phyloP scores from a whole-genome alignment of 2,888 invertebrate species.

The Stenotaenia linearis region DNA sequence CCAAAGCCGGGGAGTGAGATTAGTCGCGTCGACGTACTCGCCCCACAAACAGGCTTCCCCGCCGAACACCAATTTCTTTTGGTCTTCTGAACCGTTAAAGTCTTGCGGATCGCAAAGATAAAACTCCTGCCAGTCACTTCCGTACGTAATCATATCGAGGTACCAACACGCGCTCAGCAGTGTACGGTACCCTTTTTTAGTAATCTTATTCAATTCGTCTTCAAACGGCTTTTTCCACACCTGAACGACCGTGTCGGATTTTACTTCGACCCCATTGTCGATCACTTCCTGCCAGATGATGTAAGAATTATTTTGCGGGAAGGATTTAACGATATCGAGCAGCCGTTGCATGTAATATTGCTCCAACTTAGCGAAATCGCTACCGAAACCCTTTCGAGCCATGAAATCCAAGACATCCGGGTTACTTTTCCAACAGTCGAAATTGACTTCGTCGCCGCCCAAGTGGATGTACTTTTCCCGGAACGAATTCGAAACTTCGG shows the following conservation, averaged over 20 bases:
- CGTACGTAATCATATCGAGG: constrained; percentile 63
- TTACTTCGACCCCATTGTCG: constrained; percentile 41
- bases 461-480: constrained; percentile 73
- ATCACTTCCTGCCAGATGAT: constrained; percentile 43
- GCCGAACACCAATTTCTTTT: constrained; percentile 54
- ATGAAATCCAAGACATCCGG: constrained; percentile 61
- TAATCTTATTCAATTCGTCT: constrained; percentile 39
- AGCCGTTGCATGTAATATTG: constrained; percentile 62
- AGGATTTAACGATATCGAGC: constrained; percentile 52
- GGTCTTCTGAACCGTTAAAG: constrained; percentile 37
- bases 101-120: constrained; percentile 52
- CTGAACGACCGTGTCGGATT: constrained; percentile 39
- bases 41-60: constrained; percentile 81
- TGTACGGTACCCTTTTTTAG: constrained; percentile 56
- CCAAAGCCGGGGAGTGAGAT: constrained; percentile 62
- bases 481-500: constrained; percentile 44
- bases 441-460: constrained; percentile 86
- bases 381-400: constrained; percentile 54
- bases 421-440: constrained; percentile 71
- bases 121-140: constrained; percentile 64
- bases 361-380: constrained; percentile 58
- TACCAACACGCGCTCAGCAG: constrained; percentile 84
- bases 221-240: constrained; percentile 41
- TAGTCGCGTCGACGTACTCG: constrained; percentile 57
- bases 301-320: constrained; percentile 42